phyloP scores from a whole-genome alignment of 2,797 vertebrate species.

The Molossus molossus region DNA sequence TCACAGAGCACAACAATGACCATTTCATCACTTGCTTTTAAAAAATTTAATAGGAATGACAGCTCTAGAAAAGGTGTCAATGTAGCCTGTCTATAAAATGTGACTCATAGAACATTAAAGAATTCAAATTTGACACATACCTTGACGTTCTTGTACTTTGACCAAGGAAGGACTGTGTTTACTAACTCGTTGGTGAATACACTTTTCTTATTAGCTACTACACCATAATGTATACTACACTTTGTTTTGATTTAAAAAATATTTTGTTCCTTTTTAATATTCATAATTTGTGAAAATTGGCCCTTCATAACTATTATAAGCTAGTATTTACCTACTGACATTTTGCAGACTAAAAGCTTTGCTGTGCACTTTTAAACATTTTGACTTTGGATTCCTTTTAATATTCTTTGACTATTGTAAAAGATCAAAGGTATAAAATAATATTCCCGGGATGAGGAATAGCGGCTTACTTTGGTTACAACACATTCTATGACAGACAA shows the following conservation, averaged over 20 bases:
- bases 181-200: not conserved
- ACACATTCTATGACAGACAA: not conserved
- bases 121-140: not conserved
- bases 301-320: slow-evolving; percentile 1
- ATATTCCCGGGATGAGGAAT: not conserved
- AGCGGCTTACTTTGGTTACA: not conserved
- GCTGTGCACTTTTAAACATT: not conserved
- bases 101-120: not conserved
- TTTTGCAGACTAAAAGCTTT: not conserved
- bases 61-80: not conserved
- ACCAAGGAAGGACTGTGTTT: not conserved
- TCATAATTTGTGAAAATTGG: not conserved
- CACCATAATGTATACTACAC: not conserved
- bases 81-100: not conserved
- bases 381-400: slow-evolving; percentile 10
- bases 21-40: slow-evolving; percentile 67
- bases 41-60: slow-evolving; percentile 12
- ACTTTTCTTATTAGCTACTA: not conserved
- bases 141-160: not conserved
- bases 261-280: slow-evolving; percentile 41
- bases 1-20: slow-evolving; percentile 19
- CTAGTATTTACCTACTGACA: slow-evolving; percentile 26
- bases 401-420: not conserved
- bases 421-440: not conserved
- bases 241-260: slow-evolving; percentile 48